Evolutionary conservation across 2,797 vertebrate genomes (phyloP).

Genomic region (Microctenopoma steveboyesi): DNA sequence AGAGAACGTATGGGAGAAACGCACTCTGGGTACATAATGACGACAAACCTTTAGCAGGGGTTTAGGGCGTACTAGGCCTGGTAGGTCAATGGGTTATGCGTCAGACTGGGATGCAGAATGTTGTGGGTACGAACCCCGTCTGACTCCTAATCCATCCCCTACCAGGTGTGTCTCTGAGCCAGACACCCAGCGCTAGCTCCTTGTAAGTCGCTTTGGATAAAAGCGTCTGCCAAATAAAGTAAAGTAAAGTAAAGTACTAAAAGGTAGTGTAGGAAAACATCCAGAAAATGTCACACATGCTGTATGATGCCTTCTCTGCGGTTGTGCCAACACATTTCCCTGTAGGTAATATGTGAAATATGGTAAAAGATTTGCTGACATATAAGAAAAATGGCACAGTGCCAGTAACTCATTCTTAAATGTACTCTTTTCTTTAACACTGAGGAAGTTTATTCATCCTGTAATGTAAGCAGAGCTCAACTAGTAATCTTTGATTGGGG

Average conservation of each 20-base stretch:
- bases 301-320: neutral
- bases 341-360: conserved; percentile 13
- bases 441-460: conserved; percentile 20
- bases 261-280: conserved; percentile 23
- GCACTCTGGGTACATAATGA: conserved; percentile 4
- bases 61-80: neutral
- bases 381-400: neutral
- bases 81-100: too few relatives aligned
- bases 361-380: conserved; percentile 17
- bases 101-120: too few relatives aligned
- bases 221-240: too few relatives aligned
- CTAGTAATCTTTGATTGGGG: neutral
- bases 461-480: neutral
- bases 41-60: conserved; percentile 23
- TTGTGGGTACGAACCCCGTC: too few relatives aligned
- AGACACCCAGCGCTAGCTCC: too few relatives aligned
- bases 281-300: conserved; percentile 27
- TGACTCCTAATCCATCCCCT: too few relatives aligned
- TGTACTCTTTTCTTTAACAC: conserved; percentile 41
- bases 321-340: conserved; percentile 19
- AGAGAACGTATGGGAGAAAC: conserved; percentile 6
- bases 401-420: conserved; percentile 30
- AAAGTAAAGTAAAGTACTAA: neutral
- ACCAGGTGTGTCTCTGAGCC: too few relatives aligned
- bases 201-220: too few relatives aligned